Percentiles rank a stretch among this genome's conserved stretches.
Evolutionary conservation across 2,797 vertebrate genomes (phyloP).

Genomic region (Trachops cirrhosus): DNA sequence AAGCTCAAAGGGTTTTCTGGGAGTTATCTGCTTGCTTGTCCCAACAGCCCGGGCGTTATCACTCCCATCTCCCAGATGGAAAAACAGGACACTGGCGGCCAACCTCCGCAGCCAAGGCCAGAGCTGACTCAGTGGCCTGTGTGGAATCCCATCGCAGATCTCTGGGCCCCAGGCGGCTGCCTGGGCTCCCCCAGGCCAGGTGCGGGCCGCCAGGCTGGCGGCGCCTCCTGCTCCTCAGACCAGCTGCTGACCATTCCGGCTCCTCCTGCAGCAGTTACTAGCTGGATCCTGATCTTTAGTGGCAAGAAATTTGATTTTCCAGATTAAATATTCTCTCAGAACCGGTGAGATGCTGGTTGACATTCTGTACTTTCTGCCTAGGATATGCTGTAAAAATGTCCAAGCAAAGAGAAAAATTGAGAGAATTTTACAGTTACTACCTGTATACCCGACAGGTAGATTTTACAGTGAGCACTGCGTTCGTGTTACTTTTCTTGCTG

Average conservation of each 20-base stretch:
- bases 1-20: slow-evolving; percentile 73
- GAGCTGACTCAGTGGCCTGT: slow-evolving; percentile 11
- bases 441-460: not conserved
- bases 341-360: not conserved
- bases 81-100: slow-evolving; percentile 38
- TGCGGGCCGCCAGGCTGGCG: not conserved
- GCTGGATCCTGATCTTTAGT: not conserved
- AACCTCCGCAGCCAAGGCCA: slow-evolving; percentile 33
- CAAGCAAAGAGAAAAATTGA: not conserved
- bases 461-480: not conserved
- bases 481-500: not conserved
- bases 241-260: not conserved
- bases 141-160: slow-evolving; percentile 4
- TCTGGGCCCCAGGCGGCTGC: not conserved
- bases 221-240: not conserved
- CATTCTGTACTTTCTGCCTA: not conserved
- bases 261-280: not conserved
- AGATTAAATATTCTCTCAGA: not conserved
- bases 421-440: not conserved
- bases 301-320: not conserved
- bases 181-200: not conserved
- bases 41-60: slow-evolving; percentile 48
- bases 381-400: not conserved
- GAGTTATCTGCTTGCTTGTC: slow-evolving; percentile 63
- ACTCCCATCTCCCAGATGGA: slow-evolving; percentile 62